Percentiles rank a stretch among this genome's conserved stretches.
Evolutionary conservation across 1,140 invertebrate genomes (phyloP).

Genomic region (Ganaspis sp.): DNA sequence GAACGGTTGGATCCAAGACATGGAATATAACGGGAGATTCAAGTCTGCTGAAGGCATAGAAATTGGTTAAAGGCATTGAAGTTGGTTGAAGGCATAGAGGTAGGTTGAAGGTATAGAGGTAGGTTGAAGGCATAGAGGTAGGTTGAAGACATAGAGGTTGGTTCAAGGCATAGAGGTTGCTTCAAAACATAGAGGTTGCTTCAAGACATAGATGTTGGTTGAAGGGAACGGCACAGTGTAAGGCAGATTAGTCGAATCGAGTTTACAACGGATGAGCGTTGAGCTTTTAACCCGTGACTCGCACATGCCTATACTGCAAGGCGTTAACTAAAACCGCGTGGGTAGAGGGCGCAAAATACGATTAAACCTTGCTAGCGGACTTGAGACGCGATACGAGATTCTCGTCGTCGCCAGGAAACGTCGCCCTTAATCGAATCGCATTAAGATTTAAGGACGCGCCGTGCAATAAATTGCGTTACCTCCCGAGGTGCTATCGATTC

Average conservation of each 20-base stretch:
- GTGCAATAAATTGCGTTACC: slow-evolving; percentile 66
- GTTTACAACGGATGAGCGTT: slow-evolving; percentile 31
- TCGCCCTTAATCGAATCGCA: slow-evolving; percentile 69
- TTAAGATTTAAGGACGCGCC: slow-evolving; percentile 68
- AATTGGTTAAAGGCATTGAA: too few relatives aligned
- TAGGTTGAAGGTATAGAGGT: too few relatives aligned
- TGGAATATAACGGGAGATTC: slow-evolving; percentile 7
- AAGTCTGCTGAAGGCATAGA: background rate
- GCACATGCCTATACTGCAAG: slow-evolving; percentile 2
- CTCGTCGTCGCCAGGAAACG: slow-evolving; percentile 58
- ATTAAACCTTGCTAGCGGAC: slow-evolving; percentile 8
- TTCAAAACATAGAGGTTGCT: background rate
- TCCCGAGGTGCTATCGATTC: slow-evolving; percentile 63
- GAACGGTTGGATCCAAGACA: slow-evolving; percentile 10
- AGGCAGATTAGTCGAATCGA: slow-evolving; percentile 26
- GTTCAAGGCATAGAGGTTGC: background rate
- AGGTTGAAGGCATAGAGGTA: background rate
- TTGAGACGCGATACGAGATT: slow-evolving; percentile 29
- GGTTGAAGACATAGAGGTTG: background rate
- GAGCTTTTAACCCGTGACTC: slow-evolving; percentile 27
- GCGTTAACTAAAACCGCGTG: slow-evolving; percentile 29
- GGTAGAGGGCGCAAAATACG: slow-evolving; percentile 30
- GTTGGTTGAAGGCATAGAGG: background rate
- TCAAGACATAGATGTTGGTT: background rate
- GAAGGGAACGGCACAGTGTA: background rate